phyloP scores from a whole-genome alignment of 2,113 vertebrate genomes.

The Pelusios castaneus region DNA sequence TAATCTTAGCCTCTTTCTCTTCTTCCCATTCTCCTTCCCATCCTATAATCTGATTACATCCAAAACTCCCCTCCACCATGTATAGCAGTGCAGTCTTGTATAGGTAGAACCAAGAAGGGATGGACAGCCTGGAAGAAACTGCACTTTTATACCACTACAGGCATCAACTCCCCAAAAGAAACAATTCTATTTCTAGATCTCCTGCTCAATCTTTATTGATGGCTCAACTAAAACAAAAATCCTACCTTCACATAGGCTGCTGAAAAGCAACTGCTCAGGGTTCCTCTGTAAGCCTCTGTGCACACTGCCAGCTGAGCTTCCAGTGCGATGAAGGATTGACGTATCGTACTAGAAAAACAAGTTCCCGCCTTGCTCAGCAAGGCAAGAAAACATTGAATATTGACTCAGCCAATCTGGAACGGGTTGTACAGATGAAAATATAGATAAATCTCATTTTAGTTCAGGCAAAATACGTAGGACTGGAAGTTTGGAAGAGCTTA shows the following conservation, averaged over 20 bases:
- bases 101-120: background rate
- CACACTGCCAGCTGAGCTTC: rapidly evolving
- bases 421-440: rapidly evolving
- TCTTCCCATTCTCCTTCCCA: background rate
- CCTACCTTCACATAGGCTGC: background rate
- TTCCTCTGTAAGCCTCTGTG: background rate
- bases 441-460: background rate
- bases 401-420: background rate
- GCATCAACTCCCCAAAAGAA: background rate
- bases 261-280: background rate
- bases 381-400: background rate
- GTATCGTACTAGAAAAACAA: background rate
- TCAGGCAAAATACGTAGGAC: background rate
- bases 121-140: background rate
- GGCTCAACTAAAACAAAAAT: background rate
- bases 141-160: too few relatives aligned
- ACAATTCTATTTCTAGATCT: background rate
- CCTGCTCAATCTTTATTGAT: background rate
- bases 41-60: too few relatives aligned
- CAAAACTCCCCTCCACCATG: background rate
- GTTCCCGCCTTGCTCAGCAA: background rate
- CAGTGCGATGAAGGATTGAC: background rate
- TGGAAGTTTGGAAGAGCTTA: background rate
- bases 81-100: rapidly evolving
- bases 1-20: background rate